Conservation (phyloP, 2,888 invertebrate genomes). For the Antheraea assamensis region DNA sequence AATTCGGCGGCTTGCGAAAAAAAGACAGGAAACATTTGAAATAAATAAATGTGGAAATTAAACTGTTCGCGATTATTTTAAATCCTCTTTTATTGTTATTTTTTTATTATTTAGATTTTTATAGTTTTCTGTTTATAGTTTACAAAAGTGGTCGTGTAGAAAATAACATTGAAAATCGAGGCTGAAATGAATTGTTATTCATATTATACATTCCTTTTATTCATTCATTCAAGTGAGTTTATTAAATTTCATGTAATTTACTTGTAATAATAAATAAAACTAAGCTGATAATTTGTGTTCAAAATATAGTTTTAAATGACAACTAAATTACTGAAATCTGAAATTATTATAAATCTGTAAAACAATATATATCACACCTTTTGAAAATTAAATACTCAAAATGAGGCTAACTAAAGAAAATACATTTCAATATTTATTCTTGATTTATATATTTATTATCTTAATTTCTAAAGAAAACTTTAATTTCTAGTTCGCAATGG, state of each 20-base stretch:
- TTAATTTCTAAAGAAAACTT: not conserved
- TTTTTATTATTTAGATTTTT: slow-evolving; percentile 1
- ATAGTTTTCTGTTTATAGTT: slow-evolving; percentile 1
- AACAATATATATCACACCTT: too few relatives aligned
- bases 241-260: not conserved
- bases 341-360: not conserved
- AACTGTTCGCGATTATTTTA: not conserved
- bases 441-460: not conserved
- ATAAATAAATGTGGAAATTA: slow-evolving; percentile 10
- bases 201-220: not conserved
- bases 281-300: not conserved
- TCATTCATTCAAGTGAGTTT: slow-evolving; percentile 1
- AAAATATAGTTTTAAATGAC: not conserved
- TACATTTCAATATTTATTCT: not conserved
- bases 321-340: too few relatives aligned
- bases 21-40: not conserved
- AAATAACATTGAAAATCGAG: not conserved
- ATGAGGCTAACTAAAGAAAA: not conserved
- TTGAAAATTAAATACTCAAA: not conserved
- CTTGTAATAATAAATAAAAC: not conserved
- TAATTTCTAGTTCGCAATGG: slow-evolving; percentile 24
- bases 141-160: not conserved
- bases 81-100: not conserved
- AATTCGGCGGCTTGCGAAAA: slow-evolving; percentile 43
- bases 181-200: not conserved